A percentile compares a stretch with the other conserved stretches of the same genome.
phyloP scores from a whole-genome alignment of 2,888 invertebrate genomes.

The Thecocarcelia acutangulata region DNA sequence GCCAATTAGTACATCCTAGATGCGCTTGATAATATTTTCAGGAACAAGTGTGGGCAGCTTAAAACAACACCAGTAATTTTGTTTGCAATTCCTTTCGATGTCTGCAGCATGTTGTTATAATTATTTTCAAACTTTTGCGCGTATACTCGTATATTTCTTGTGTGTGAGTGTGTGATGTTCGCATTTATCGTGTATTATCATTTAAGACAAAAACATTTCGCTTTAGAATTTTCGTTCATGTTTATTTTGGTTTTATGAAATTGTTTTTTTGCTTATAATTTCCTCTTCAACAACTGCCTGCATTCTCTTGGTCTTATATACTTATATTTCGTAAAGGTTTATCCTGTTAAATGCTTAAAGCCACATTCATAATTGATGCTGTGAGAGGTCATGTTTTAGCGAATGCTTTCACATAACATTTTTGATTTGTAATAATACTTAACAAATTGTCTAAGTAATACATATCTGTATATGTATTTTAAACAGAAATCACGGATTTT shows the following conservation, averaged over 20 bases:
- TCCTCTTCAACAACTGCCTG: neutral
- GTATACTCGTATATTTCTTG: neutral
- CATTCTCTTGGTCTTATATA: slow-evolving; percentile 6
- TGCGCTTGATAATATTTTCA: slow-evolving; percentile 13
- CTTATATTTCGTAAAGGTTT: slow-evolving; percentile 40
- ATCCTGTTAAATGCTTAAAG: slow-evolving; percentile 27
- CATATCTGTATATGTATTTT: too few relatives aligned
- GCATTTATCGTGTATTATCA: neutral
- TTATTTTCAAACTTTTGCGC: slow-evolving; percentile 7
- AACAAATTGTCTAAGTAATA: too few relatives aligned
- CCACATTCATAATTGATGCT: slow-evolving; percentile 53
- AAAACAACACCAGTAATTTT: neutral
- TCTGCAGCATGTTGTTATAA: slow-evolving; percentile 22
- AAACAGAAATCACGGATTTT: too few relatives aligned
- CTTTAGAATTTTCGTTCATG: neutral
- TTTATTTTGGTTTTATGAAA: neutral
- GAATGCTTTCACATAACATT: neutral
- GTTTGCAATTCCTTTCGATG: slow-evolving; percentile 1
- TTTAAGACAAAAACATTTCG: too few relatives aligned
- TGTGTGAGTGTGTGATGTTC: neutral
- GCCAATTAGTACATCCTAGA: slow-evolving; percentile 6
- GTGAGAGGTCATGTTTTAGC: slow-evolving; percentile 29
- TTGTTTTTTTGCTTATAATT: neutral
- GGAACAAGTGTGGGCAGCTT: neutral
- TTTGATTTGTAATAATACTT: too few relatives aligned